phyloP scores from a whole-genome alignment of 2,113 vertebrate species.

The Nesoenas mayeri region DNA sequence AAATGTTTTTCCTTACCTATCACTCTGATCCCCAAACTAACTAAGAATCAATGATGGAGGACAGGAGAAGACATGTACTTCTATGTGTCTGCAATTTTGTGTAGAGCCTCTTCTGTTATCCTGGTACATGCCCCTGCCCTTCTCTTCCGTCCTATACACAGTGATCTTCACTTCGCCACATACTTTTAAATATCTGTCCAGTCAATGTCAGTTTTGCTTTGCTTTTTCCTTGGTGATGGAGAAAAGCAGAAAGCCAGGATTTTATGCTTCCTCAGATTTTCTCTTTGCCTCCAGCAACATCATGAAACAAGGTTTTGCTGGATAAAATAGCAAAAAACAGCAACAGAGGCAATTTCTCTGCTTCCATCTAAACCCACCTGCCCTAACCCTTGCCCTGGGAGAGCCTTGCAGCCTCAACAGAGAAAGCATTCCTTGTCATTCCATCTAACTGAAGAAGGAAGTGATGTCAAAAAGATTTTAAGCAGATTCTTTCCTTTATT shows the following conservation, averaged over 20 bases:
- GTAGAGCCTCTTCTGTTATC: neutral
- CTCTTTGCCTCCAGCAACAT: neutral
- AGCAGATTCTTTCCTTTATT: neutral
- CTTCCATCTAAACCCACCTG: neutral
- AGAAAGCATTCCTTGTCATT: neutral
- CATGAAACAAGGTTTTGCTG: neutral
- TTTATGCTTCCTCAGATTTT: neutral
- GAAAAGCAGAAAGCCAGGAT: neutral
- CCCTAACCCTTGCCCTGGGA: neutral
- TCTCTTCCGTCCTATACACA: neutral
- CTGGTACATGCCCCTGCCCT: neutral
- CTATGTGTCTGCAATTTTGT: neutral
- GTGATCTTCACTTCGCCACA: neutral
- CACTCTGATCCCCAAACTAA: neutral
- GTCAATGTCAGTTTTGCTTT: neutral
- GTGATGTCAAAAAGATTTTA: neutral
- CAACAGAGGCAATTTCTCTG: neutral
- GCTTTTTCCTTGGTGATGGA: neutral
- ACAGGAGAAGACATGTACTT: neutral
- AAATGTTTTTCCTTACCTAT: neutral
- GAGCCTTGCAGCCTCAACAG: neutral
- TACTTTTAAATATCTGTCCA: neutral
- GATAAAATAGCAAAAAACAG: neutral
- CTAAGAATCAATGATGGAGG: neutral
- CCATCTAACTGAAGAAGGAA: neutral